Percentiles rank a stretch among this genome's conserved stretches.
Conservation (phyloP, 2,113 vertebrate species). For the Merops nubicus region DNA sequence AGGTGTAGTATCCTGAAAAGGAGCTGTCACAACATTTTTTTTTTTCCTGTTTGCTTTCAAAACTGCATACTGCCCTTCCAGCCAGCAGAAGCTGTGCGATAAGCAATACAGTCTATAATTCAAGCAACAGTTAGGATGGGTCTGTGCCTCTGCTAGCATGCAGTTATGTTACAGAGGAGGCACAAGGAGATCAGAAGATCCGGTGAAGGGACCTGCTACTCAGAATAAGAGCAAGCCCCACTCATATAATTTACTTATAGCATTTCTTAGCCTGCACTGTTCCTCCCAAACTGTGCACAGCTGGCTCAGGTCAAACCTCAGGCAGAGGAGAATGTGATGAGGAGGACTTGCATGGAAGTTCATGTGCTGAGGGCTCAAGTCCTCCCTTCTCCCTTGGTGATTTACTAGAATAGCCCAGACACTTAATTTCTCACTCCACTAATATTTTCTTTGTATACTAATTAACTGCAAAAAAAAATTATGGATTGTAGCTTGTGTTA, state of each 20-base stretch:
- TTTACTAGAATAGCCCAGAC: background rate
- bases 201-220: rapidly evolving
- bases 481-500: background rate
- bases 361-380: rapidly evolving
- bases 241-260: background rate
- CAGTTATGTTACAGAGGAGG: background rate
- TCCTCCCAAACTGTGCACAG: background rate
- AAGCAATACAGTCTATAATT: background rate
- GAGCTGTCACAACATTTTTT: background rate
- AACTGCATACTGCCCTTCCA: background rate
- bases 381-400: background rate
- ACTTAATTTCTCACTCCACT: background rate
- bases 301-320: background rate
- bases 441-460: background rate
- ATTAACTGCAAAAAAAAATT: background rate
- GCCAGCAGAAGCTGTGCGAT: background rate
- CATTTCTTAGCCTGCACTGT: background rate
- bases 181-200: background rate
- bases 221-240: background rate
- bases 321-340: background rate
- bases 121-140: background rate
- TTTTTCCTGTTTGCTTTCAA: background rate
- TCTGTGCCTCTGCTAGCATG: rapidly evolving
- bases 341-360: background rate
- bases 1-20: background rate